Percentiles rank a stretch among this genome's conserved stretches.
phyloP scores from a whole-genome alignment of 1,140 invertebrate genomes.

The Procambarus clarkii region DNA sequence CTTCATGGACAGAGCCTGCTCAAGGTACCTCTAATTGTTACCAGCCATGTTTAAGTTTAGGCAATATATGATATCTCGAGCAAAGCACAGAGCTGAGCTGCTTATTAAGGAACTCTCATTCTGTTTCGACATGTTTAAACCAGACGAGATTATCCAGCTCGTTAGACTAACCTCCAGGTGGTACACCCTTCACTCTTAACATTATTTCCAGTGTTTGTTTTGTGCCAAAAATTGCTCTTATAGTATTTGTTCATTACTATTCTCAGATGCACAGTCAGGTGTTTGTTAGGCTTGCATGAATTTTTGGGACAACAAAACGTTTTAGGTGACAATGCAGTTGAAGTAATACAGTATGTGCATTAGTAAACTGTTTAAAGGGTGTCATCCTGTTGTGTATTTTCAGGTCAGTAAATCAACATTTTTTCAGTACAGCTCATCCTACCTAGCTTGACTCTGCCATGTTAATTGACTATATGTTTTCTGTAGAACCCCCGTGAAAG shows the following conservation, averaged over 20 bases:
- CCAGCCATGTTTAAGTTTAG: slow-evolving; percentile 45
- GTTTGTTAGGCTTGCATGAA: not conserved
- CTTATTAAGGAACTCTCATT: slow-evolving; percentile 34
- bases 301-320: not conserved
- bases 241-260: not conserved
- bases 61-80: slow-evolving; percentile 20
- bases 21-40: slow-evolving; percentile 56
- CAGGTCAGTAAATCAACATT: slow-evolving; percentile 55
- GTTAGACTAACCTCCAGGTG: slow-evolving; percentile 40
- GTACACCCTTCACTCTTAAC: slow-evolving; percentile 29
- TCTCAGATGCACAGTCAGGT: not conserved
- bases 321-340: not conserved
- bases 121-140: slow-evolving; percentile 21
- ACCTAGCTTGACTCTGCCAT: slow-evolving; percentile 61
- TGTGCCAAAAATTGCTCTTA: slow-evolving; percentile 17
- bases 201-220: slow-evolving; percentile 1
- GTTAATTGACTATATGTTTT: slow-evolving; percentile 67
- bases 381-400: slow-evolving; percentile 41
- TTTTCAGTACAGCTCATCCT: slow-evolving; percentile 57
- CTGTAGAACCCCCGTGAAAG: slow-evolving; percentile 66
- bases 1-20: slow-evolving; percentile 42
- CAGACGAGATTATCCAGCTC: slow-evolving; percentile 12
- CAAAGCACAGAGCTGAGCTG: slow-evolving; percentile 35
- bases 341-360: not conserved
- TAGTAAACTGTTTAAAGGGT: slow-evolving; percentile 22